These are phyloP conservation scores for Chydorus sphaericus DNA, from an alignment of 2,888 invertebrate genomes.

Conservation along the genomic window DNA sequence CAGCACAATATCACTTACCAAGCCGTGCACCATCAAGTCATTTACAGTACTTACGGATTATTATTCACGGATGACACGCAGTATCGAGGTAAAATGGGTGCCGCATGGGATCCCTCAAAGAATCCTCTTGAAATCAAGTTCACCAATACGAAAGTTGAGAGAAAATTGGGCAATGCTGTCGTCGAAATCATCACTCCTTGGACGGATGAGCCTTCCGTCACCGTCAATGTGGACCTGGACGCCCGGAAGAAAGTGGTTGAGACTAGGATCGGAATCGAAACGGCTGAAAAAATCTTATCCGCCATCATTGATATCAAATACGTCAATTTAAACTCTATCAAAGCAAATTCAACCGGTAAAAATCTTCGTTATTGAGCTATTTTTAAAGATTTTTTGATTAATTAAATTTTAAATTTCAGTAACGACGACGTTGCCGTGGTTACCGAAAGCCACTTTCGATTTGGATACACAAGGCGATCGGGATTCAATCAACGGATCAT, in stretches of 20 bases:
- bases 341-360: background rate
- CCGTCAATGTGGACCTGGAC: background rate
- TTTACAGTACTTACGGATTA: background rate
- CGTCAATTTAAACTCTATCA: background rate
- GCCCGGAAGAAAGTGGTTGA: background rate
- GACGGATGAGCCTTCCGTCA: slow-evolving; percentile 1
- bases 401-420: background rate
- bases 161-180: background rate
- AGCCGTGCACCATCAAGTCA: background rate
- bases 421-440: background rate
- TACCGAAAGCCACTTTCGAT: background rate
- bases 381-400: background rate
- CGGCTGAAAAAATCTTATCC: background rate
- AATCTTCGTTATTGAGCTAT: background rate
- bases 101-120: background rate
- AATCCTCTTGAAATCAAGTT: slow-evolving; percentile 3
- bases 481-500: background rate
- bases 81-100: background rate
- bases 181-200: slow-evolving; percentile 3
- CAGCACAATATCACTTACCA: background rate
- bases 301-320: background rate
- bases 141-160: background rate
- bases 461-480: background rate
- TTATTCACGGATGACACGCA: background rate
- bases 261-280: background rate